Conservation (phyloP, 2,888 invertebrate genomes). For the Cephonodes hylas region DNA sequence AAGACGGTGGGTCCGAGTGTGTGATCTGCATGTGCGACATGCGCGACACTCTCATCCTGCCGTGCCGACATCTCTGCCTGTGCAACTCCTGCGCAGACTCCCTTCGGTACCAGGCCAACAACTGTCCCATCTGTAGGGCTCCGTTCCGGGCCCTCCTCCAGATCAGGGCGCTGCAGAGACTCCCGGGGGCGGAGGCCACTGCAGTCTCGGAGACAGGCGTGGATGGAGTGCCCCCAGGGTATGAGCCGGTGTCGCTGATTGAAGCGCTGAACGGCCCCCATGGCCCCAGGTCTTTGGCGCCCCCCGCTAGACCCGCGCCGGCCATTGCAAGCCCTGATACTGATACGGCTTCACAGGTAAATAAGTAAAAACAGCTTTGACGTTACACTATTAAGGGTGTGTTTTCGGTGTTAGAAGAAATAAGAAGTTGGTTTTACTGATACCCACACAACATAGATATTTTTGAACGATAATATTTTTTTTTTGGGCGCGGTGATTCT, state of each 20-base stretch:
- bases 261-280: slow-evolving; percentile 97
- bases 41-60: slow-evolving; percentile 97
- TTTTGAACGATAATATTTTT: too few species aligned
- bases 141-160: slow-evolving; percentile 98
- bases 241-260: slow-evolving; percentile 95
- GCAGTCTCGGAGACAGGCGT: slow-evolving; percentile 56
- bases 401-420: too few species aligned
- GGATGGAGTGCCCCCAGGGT: slow-evolving; percentile 95
- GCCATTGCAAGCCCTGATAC: slow-evolving; percentile 78
- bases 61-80: slow-evolving; percentile 98
- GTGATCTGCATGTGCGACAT: slow-evolving; percentile 99
- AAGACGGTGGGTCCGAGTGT: slow-evolving; percentile 98
- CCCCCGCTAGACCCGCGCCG: slow-evolving; percentile 53
- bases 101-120: slow-evolving; percentile 97
- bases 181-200: slow-evolving; percentile 66
- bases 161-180: slow-evolving; percentile 92
- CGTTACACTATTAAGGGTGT: too few species aligned
- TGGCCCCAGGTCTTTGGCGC: slow-evolving; percentile 69
- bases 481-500: too few species aligned
- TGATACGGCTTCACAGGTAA: slow-evolving; percentile 82
- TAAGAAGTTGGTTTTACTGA: too few species aligned
- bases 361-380: too few species aligned
- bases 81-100: slow-evolving; percentile 99
- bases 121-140: slow-evolving; percentile 99
- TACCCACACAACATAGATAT: too few species aligned